Evolutionary conservation across 2,113 vertebrate species (phyloP).

Genomic region (Anthoscopus minutus): DNA sequence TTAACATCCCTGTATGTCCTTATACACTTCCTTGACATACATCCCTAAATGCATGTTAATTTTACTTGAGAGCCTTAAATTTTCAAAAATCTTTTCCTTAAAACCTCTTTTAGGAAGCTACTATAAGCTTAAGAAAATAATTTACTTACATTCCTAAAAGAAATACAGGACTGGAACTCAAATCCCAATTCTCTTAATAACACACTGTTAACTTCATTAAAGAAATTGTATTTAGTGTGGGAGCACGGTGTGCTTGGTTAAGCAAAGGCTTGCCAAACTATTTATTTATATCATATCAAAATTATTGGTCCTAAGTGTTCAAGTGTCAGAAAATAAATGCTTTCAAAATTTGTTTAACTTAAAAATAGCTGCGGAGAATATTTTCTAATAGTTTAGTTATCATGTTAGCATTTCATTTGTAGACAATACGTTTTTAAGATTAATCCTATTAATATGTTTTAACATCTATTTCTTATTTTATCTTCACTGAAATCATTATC

Average conservation of each 20-base stretch:
- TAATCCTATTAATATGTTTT: neutral
- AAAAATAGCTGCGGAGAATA: neutral
- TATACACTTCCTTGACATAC: neutral
- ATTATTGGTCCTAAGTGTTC: neutral
- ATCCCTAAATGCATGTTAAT: neutral
- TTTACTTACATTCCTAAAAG: neutral
- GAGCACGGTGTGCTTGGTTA: neutral
- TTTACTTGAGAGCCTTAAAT: neutral
- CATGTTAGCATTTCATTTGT: neutral
- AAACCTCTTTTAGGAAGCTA: neutral
- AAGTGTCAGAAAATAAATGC: neutral
- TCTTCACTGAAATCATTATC: neutral
- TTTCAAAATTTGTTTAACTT: neutral
- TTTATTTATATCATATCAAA: neutral
- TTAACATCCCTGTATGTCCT: neutral
- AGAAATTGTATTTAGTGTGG: neutral
- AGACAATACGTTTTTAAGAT: neutral
- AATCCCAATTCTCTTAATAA: neutral
- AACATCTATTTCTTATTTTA: neutral
- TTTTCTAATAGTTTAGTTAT: neutral
- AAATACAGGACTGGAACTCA: neutral
- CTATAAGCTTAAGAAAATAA: neutral
- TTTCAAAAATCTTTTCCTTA: neutral
- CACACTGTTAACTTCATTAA: neutral
- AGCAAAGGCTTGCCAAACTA: neutral